These are phyloP conservation scores for Eupristina koningsbergeri DNA, from an alignment of 1,140 invertebrate genomes.

Conservation along the genomic window DNA sequence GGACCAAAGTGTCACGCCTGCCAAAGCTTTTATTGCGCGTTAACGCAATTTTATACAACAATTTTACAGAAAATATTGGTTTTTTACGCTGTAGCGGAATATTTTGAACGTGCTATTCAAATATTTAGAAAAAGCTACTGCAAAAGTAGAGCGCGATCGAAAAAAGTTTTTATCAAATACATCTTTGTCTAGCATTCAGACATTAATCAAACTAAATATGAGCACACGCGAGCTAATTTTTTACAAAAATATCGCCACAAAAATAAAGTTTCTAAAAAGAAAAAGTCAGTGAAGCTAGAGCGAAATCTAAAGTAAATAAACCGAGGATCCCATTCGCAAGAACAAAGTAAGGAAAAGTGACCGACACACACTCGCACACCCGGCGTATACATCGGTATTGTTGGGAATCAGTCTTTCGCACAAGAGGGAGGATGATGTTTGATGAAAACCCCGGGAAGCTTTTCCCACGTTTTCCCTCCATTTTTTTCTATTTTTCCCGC, in stretches of 20 bases:
- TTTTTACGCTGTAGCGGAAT: no score
- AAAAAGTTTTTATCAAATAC: background rate
- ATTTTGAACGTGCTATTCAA: no score
- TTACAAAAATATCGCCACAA: background rate
- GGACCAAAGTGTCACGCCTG: no score
- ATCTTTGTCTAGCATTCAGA: background rate
- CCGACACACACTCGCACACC: background rate
- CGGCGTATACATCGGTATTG: background rate
- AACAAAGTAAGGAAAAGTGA: background rate
- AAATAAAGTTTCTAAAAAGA: background rate
- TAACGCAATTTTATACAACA: no score
- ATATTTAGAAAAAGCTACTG: no score
- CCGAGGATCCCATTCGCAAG: background rate
- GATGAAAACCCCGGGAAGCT: background rate
- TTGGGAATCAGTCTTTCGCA: conserved; percentile 1
- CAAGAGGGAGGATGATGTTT: background rate
- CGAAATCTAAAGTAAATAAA: background rate
- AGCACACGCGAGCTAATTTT: background rate
- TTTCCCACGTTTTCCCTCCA: background rate
- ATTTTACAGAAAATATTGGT: no score
- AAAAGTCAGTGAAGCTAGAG: background rate
- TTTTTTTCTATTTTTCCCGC: background rate
- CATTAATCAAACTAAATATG: background rate
- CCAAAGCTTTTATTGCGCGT: no score
- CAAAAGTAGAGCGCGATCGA: no score